A percentile compares a stretch with the other conserved stretches of the same genome.
These are phyloP conservation scores for Pyrgilauda ruficollis DNA, from an alignment of 2,113 vertebrate genomes.

Conservation along the genomic window DNA sequence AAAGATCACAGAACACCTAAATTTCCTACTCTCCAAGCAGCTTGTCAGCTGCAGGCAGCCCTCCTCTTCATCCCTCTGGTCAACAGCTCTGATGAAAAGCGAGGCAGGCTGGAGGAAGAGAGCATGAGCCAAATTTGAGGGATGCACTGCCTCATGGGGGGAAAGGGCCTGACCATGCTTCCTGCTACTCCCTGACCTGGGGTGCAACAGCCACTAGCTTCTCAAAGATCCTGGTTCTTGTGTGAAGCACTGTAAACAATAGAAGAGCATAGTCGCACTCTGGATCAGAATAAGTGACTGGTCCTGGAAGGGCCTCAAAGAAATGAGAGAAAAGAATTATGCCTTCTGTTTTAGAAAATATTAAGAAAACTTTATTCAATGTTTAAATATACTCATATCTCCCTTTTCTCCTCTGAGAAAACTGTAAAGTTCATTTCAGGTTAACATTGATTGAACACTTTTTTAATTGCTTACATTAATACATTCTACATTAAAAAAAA, in stretches of 20 bases:
- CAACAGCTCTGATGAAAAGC: not conserved
- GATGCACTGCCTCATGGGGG: not conserved
- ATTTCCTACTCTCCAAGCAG: too few species aligned
- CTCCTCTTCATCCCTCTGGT: too few species aligned
- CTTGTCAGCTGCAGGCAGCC: too few species aligned
- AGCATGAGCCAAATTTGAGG: accelerated
- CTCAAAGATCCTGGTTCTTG: not conserved
- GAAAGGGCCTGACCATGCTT: not conserved
- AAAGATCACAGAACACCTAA: too few species aligned
- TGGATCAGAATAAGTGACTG: not conserved
- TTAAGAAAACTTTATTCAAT: not conserved
- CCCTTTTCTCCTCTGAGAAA: not conserved
- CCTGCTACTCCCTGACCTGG: not conserved
- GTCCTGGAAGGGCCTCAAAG: not conserved
- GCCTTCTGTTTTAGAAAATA: not conserved
- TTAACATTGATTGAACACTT: not conserved
- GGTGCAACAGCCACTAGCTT: not conserved
- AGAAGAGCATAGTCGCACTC: not conserved
- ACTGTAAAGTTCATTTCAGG: not conserved
- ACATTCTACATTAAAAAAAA: not conserved
- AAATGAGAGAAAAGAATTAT: not conserved
- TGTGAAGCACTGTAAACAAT: not conserved
- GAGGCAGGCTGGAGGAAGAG: not conserved
- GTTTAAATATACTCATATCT: not conserved
- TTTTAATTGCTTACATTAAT: not conserved